These are phyloP conservation scores for Eupeodes luniger DNA, from an alignment of 2,888 invertebrate species.

Conservation along the genomic window DNA sequence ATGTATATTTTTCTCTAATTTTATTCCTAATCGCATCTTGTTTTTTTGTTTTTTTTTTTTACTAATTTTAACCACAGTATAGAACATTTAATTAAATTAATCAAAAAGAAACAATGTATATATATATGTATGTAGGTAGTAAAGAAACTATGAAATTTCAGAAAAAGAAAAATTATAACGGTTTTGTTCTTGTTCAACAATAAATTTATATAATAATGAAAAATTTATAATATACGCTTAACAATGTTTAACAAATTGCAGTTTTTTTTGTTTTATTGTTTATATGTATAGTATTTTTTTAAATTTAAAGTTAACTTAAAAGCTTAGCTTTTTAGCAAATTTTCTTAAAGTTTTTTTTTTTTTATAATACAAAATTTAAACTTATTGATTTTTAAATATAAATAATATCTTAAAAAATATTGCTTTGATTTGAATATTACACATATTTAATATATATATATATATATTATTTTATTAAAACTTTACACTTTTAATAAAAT, in stretches of 20 bases:
- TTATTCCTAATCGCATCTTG: slow-evolving; percentile 47
- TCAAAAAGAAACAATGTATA: slow-evolving; percentile 8
- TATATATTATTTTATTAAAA: slow-evolving; percentile 50
- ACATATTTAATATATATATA: slow-evolving; percentile 23
- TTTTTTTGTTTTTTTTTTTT: neutral
- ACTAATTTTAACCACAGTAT: slow-evolving; percentile 47
- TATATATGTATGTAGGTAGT: neutral
- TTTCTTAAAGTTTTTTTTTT: slow-evolving; percentile 45
- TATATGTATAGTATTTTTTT: slow-evolving; percentile 6
- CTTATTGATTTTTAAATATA: slow-evolving; percentile 66
- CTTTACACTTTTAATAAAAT: slow-evolving; percentile 55
- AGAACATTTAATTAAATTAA: slow-evolving; percentile 35
- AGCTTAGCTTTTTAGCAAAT: slow-evolving; percentile 69
- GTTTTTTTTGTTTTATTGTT: slow-evolving; percentile 43
- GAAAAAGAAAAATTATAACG: slow-evolving; percentile 50
- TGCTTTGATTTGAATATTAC: slow-evolving; percentile 71
- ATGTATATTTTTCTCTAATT: slow-evolving; percentile 62
- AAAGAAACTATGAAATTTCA: slow-evolving; percentile 41
- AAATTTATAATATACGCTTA: slow-evolving; percentile 57
- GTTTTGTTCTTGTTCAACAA: slow-evolving; percentile 54
- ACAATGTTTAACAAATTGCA: slow-evolving; percentile 70
- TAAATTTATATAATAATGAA: slow-evolving; percentile 43
- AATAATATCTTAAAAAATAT: slow-evolving; percentile 73
- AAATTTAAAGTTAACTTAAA: slow-evolving; percentile 55
- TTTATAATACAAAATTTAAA: slow-evolving; percentile 59